Conservation (phyloP, 2,113 vertebrate genomes). For the Sorex araneus region DNA sequence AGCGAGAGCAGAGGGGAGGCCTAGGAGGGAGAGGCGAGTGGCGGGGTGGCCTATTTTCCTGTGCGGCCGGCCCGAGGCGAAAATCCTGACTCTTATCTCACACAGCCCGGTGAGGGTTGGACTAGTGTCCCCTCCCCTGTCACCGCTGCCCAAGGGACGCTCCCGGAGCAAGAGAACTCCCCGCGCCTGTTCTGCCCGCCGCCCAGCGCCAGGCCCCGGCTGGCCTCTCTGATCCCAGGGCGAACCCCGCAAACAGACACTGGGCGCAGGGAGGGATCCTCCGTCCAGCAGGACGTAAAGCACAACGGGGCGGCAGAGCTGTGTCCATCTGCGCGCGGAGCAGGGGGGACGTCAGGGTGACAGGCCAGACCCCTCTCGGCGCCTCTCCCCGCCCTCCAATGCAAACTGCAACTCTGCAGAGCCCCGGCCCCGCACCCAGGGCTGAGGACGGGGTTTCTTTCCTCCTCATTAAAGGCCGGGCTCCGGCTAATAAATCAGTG, state of each 20-base stretch:
- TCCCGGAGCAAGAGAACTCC: not conserved
- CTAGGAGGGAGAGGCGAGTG: not conserved
- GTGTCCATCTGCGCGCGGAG: not conserved
- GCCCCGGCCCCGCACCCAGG: not conserved
- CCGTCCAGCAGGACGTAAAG: too few species aligned
- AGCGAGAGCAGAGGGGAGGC: not conserved
- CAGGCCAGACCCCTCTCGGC: not conserved
- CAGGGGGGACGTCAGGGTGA: too few species aligned
- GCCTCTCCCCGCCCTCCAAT: not conserved
- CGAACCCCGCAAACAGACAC: too few species aligned
- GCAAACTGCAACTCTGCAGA: not conserved
- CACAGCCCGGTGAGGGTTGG: rapidly evolving
- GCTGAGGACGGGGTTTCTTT: not conserved
- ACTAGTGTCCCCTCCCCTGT: not conserved
- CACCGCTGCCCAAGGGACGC: not conserved
- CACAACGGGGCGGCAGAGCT: too few species aligned
- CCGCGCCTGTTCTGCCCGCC: too few species aligned
- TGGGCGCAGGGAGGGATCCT: too few species aligned
- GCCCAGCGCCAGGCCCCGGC: too few species aligned
- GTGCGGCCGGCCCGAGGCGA: rapidly evolving
- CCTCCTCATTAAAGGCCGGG: constrained; percentile 65
- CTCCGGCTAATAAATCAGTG: constrained; percentile 77
- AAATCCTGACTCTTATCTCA: not conserved
- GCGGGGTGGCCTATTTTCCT: not conserved
- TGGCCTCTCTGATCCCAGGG: too few species aligned